Conservation (phyloP, 2,888 invertebrate species). For the Ceraclea dissimilis region DNA sequence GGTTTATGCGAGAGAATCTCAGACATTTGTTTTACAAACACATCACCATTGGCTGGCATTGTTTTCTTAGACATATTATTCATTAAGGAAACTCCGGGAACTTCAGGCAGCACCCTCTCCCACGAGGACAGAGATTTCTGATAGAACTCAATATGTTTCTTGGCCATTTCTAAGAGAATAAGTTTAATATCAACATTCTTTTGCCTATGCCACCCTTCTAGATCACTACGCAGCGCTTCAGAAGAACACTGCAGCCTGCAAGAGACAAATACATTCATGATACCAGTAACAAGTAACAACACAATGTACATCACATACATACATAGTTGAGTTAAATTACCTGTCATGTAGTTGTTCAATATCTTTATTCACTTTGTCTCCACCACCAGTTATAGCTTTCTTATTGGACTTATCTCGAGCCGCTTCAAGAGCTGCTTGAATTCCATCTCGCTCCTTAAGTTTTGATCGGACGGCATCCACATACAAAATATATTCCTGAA, state of each 20-base stretch:
- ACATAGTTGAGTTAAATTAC: conserved; percentile 6
- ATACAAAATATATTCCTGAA: conserved; percentile 57
- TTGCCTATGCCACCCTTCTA: conserved; percentile 59
- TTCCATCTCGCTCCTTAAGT: conserved; percentile 52
- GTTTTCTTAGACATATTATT: neutral
- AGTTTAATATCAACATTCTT: conserved; percentile 57
- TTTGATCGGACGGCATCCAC: conserved; percentile 62
- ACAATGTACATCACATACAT: neutral
- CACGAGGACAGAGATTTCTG: conserved; percentile 51
- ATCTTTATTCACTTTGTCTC: conserved; percentile 36
- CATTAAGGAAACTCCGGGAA: neutral
- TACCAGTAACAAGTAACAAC: neutral
- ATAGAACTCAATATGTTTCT: conserved; percentile 58
- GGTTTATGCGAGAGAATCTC: neutral
- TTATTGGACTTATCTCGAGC: conserved; percentile 38
- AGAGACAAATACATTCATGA: neutral
- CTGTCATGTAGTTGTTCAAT: conserved; percentile 52
- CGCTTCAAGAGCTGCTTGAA: conserved; percentile 57
- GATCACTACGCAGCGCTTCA: conserved; percentile 58
- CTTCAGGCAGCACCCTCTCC: conserved; percentile 38
- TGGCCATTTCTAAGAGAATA: conserved; percentile 53
- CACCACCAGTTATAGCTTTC: conserved; percentile 4
- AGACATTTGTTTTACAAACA: neutral
- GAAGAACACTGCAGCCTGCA: conserved; percentile 54
- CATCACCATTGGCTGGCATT: neutral